Percentiles rank a stretch among this genome's conserved stretches.
These are phyloP conservation scores for Acinonyx jubatus DNA, from an alignment of 2,113 vertebrate genomes.

Conservation along the genomic window DNA sequence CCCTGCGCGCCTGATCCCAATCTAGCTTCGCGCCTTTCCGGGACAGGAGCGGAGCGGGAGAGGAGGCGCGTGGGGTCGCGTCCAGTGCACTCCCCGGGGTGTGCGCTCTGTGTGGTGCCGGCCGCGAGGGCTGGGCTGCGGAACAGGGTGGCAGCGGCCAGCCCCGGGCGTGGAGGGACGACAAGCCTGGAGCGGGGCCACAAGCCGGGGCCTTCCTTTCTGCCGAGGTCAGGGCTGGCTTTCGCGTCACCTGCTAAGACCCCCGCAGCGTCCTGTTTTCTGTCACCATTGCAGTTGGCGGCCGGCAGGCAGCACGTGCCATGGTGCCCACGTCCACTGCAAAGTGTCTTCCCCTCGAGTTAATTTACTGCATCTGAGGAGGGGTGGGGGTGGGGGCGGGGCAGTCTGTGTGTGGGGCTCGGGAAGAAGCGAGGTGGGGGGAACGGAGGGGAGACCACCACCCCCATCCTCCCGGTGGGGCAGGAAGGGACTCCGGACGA, in stretches of 20 bases:
- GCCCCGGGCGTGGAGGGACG: slow-evolving; percentile 63
- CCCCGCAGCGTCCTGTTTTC: slow-evolving; percentile 74
- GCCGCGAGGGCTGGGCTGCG: not conserved
- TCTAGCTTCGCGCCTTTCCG: fast-evolving
- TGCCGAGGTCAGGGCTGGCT: slow-evolving; percentile 79
- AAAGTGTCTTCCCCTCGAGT: slow-evolving; percentile 66
- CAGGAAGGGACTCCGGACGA: not conserved
- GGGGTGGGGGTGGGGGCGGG: not conserved
- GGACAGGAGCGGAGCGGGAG: not conserved
- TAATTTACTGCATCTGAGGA: slow-evolving; percentile 66
- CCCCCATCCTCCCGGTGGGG: fast-evolving
- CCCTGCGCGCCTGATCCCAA: fast-evolving
- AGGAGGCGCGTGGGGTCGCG: fast-evolving
- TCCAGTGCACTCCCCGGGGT: fast-evolving
- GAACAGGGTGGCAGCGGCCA: slow-evolving; percentile 60
- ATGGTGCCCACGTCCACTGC: slow-evolving; percentile 62
- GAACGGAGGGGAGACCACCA: not conserved
- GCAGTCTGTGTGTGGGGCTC: slow-evolving; percentile 71
- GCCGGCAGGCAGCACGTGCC: slow-evolving; percentile 71
- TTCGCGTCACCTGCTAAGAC: slow-evolving; percentile 75
- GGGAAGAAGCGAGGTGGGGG: not conserved
- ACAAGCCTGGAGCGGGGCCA: slow-evolving; percentile 73
- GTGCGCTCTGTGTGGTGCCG: fast-evolving
- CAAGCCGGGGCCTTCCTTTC: slow-evolving; percentile 71
- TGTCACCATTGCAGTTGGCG: slow-evolving; percentile 49